Base-by-base conservation (phyloP, 2,113 vertebrate species). In the Paraplagusia blochii region DNA sequence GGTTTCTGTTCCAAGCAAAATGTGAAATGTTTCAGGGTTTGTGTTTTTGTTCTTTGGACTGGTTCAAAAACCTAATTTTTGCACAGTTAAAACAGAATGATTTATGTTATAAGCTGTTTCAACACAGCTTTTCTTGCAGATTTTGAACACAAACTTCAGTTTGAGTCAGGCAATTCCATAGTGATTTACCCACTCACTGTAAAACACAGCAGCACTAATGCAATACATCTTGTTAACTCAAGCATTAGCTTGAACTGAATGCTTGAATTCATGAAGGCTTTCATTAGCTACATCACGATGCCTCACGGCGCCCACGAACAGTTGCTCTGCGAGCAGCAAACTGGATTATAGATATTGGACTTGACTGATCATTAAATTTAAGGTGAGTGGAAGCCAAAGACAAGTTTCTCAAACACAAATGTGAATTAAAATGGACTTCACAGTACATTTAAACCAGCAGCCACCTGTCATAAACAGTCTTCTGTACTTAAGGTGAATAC, bases 201-300 rank as follows among this genome's bases (percentile, higher is more conserved):
- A 56, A 18, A 63, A 43, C 57, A 29, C 22, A 67, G 44, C 48
- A 70, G 54, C 7, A n/a, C 16, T 18, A 53, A 79, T 44, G 18
- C 16, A 49, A 22, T 16, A 55, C 39, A 44, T 55, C 35, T 53
- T 22, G 22, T 69, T 52, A 52, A 51, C 61, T 46, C 65, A 66
- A 42, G 43, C 39, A 34, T 46, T 47, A 12, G 60, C 48, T 69
- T 44, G 51, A 70, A 74, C 11, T 15, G 44, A 9, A 39, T 55
- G 17, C 49, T 54, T 46, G 35, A 66, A 58, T 69, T 57, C 66
- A 45, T 10, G 43, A 70, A 48, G 58, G 45, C 40, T 59, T 45
- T 58, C 49, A 49, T 11, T 68, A 50, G 58, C 52, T 67, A 45
- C 15, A 34, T 65, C 47, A 34, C 38, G 13, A 58, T 61, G 22